Evolutionary conservation across 2,113 vertebrate genomes (phyloP).

Genomic region (Sander lucioperca): DNA sequence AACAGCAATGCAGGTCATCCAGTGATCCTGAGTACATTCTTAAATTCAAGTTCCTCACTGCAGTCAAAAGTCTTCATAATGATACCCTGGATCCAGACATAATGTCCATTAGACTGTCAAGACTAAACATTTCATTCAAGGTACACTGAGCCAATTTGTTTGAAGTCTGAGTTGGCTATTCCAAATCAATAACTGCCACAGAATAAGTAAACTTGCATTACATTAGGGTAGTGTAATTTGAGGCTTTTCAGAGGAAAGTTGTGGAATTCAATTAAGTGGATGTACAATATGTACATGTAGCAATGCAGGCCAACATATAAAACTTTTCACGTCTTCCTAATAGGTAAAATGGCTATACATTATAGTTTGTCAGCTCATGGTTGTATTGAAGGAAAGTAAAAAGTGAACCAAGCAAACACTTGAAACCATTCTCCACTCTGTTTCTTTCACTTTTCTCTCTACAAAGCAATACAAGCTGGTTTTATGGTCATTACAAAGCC

Average conservation of each 20-base stretch:
- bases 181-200: not conserved
- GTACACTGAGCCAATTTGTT: not conserved
- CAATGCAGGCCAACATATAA: not conserved
- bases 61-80: not conserved
- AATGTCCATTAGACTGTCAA: slow-evolving; percentile 12
- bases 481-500: slow-evolving; percentile 25
- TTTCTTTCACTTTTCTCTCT: slow-evolving; percentile 6
- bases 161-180: not conserved
- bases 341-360: not conserved
- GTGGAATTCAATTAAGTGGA: not conserved
- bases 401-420: not conserved
- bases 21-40: not conserved
- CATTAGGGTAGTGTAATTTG: not conserved
- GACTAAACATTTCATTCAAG: slow-evolving; percentile 3
- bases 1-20: not conserved
- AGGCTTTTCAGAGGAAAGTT: not conserved
- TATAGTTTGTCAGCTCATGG: not conserved
- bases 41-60: not conserved
- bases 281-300: not conserved
- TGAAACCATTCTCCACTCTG: not conserved
- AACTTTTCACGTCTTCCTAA: not conserved
- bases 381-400: not conserved
- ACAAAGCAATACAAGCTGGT: slow-evolving; percentile 1
- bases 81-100: not conserved
- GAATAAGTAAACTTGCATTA: not conserved